Conservation (phyloP, 2,113 vertebrate species). For the Uropsilus gracilis region DNA sequence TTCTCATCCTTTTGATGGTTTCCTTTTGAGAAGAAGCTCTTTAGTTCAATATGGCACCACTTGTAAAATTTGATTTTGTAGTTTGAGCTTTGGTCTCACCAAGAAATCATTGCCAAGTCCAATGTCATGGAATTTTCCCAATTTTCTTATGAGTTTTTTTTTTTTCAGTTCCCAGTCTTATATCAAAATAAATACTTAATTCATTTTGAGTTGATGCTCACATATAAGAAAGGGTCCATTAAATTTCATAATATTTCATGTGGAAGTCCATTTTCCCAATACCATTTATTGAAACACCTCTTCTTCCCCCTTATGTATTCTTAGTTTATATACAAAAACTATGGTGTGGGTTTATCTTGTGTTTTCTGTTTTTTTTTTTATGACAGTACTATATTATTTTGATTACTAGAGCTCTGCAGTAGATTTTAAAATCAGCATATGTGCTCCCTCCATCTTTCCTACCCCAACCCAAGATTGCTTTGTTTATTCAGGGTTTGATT, state of each 20-base stretch:
- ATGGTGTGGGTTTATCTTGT: not conserved
- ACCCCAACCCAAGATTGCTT: not conserved
- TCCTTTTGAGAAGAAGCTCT: not conserved
- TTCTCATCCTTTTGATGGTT: not conserved
- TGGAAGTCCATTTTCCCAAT: not conserved
- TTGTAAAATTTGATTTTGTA: not conserved
- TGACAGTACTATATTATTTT: not conserved
- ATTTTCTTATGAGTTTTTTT: not conserved
- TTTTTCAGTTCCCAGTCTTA: not conserved
- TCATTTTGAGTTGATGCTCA: no score
- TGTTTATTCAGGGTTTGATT: not conserved
- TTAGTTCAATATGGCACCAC: not conserved
- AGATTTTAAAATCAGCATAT: not conserved
- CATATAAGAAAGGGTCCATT: no score
- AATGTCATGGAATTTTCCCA: not conserved
- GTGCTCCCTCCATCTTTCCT: not conserved
- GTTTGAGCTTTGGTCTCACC: not conserved
- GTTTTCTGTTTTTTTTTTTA: not conserved
- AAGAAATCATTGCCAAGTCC: not conserved
- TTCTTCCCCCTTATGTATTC: not conserved
- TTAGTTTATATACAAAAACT: not conserved
- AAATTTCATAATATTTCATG: not conserved
- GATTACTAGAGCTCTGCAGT: not conserved
- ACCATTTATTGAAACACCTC: not conserved
- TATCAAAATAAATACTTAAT: not conserved